Percentiles rank a stretch among this genome's conserved stretches.
Evolutionary conservation across 2,113 vertebrate genomes (phyloP).

Genomic region (Alligator sinensis): DNA sequence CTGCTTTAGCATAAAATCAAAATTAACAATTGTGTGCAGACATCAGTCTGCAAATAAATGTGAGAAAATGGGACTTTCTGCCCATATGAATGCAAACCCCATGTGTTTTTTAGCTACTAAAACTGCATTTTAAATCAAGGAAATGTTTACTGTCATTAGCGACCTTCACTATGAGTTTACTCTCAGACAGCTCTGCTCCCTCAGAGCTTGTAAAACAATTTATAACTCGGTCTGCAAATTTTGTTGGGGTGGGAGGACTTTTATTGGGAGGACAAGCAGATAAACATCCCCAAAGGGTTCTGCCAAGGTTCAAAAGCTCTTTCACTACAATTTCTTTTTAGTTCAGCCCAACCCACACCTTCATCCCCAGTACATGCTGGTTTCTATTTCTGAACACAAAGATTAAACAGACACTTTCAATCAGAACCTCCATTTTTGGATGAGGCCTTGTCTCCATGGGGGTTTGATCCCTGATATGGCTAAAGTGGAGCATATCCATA

Average conservation of each 20-base stretch:
- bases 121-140: background rate
- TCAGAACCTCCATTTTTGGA: background rate
- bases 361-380: background rate
- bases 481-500: background rate
- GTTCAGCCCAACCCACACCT: background rate
- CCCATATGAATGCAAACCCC: background rate
- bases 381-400: background rate
- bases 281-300: background rate
- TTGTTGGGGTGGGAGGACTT: background rate
- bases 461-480: background rate
- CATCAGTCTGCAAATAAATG: background rate
- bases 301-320: background rate
- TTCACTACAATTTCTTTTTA: background rate
- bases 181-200: background rate
- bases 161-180: background rate
- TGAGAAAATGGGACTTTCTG: background rate
- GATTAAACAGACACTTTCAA: background rate
- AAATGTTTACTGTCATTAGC: background rate
- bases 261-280: background rate
- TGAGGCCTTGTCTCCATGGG: accelerated
- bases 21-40: background rate
- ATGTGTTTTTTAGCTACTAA: background rate
- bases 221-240: background rate
- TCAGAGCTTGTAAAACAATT: background rate
- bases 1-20: background rate